Percentiles rank a stretch among this genome's conserved stretches.
Evolutionary conservation across 2,888 invertebrate genomes (phyloP).

Genomic region (Drosophila tripunctata): DNA sequence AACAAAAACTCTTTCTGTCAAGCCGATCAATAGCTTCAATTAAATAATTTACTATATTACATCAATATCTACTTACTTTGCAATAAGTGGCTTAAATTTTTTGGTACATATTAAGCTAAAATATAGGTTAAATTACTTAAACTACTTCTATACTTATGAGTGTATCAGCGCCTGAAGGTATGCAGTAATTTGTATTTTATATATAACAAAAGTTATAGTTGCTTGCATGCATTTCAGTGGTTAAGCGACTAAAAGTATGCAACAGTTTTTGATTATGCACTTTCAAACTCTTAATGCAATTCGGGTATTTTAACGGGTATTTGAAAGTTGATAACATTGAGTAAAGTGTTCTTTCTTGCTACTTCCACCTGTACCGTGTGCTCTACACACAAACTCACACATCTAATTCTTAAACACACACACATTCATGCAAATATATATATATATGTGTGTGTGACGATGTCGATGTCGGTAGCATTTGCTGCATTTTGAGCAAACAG

Average conservation of each 20-base stretch:
- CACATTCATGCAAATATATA: not conserved
- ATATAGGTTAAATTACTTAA: too few species aligned
- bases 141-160: not conserved
- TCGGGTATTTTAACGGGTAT: not conserved
- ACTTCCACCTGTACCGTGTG: not conserved
- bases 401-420: not conserved
- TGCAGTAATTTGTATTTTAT: not conserved
- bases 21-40: too few species aligned
- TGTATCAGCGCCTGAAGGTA: not conserved
- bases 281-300: not conserved
- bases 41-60: too few species aligned
- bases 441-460: not conserved
- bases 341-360: not conserved
- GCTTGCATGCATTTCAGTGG: not conserved
- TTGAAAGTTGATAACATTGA: not conserved
- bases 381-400: not conserved
- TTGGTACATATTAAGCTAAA: too few species aligned
- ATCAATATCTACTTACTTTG: too few species aligned
- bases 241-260: not conserved
- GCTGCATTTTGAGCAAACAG: conserved; percentile 69
- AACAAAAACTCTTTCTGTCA: too few species aligned
- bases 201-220: too few species aligned
- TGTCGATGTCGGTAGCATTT: conserved; percentile 63
- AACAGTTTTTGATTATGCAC: not conserved
- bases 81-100: too few species aligned